phyloP scores from a whole-genome alignment of 2,113 vertebrate species.

The Struthio camelus region DNA sequence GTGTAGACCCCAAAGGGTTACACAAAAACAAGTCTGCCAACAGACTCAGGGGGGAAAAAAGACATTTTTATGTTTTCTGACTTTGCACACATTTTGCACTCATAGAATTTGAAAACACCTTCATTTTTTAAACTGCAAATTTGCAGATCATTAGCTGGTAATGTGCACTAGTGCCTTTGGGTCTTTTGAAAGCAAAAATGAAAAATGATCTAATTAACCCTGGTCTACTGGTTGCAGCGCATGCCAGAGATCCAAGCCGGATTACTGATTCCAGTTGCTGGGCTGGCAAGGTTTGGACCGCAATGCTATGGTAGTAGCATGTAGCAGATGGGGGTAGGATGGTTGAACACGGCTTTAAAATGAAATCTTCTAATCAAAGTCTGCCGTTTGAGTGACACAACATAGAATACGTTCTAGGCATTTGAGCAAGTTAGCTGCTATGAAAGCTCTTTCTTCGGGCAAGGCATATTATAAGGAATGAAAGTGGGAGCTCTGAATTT shows the following conservation, averaged over 20 bases:
- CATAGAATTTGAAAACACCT: slow-evolving; percentile 45
- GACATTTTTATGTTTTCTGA: background rate
- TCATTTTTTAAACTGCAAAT: slow-evolving; percentile 59
- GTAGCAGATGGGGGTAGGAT: background rate
- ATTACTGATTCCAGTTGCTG: background rate
- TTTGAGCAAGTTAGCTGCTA: background rate
- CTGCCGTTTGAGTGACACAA: background rate
- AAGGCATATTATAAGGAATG: background rate
- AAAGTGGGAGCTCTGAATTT: background rate
- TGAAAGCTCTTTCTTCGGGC: background rate
- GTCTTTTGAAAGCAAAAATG: slow-evolving; percentile 62
- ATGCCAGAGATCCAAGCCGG: background rate
- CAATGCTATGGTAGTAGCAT: background rate
- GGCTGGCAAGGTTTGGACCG: background rate
- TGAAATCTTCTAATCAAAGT: background rate
- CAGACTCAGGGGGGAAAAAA: background rate
- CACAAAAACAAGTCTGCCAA: background rate
- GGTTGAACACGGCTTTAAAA: background rate
- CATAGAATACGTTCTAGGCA: background rate
- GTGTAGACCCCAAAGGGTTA: background rate
- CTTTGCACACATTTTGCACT: background rate
- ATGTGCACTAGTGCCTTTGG: slow-evolving; percentile 45
- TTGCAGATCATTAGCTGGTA: slow-evolving; percentile 62
- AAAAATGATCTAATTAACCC: slow-evolving; percentile 57
- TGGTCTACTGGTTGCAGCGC: background rate